Base-by-base conservation (phyloP, 2,797 vertebrate species). In the Lepus townsendii region DNA sequence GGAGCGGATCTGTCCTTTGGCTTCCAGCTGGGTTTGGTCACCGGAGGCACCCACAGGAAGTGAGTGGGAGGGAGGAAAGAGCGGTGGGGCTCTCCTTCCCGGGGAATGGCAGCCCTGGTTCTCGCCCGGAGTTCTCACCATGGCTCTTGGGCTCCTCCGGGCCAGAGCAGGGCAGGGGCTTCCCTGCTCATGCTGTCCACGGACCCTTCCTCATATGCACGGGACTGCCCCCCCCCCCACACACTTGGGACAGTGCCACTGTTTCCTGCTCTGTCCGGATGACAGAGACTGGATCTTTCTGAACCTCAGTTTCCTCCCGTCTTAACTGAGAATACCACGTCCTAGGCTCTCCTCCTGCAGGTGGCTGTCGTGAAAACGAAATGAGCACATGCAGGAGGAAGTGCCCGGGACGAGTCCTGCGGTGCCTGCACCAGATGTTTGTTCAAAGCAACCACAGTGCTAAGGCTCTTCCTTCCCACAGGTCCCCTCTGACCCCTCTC, bases 21-120 rank as follows among this genome's bases (percentile, higher is more conserved):
- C 91, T 83, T 88, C 96, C 75, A 78, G 63, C 20, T 54, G 88
- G 57, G 63, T 77, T 83, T 77, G 82, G 94, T 68, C 57, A 63
- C 6, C n/a, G 77, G 88, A 84, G 82, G 85, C n/a, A 54, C 71
- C 69, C 5, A 60, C 94, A 83, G 94, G 94, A 95, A 95, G 65
- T 52, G 84, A 32, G 20, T 27, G n/a, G 32, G 4, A 32, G 17
- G 30, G 76, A 91, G 80, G 89, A 78, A 76, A 66, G 30, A 38
- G 62, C 0, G 0, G 2, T 1, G 52, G 62, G 72, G 88, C 47
- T 1, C 27, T 66, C 32, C 3, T 62, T 69, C 42, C 69, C 72
- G 7, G 89, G 50, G 42, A 0, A 32, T 3, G 32, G n/a, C 66
- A 57, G 22, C 42, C 42, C 42, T 5, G 2, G 47, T 32, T 89